Evolutionary conservation across 1,140 invertebrate genomes (phyloP).

Genomic region (Tenebrio molitor): DNA sequence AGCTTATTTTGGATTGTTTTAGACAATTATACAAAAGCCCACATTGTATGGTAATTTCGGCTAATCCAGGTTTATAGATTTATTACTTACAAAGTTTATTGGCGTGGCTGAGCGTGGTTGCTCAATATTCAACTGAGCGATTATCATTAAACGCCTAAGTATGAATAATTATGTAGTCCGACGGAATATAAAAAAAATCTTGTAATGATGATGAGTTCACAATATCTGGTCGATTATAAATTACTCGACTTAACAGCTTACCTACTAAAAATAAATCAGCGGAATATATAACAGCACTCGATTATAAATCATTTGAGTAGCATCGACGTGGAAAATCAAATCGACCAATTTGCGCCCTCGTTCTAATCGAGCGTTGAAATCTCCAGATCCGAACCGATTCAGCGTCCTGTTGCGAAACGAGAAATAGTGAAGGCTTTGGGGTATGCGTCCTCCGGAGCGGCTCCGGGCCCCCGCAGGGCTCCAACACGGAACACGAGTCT

Average conservation of each 20-base stretch:
- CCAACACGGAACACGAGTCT: slow-evolving; percentile 54
- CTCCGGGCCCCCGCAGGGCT: slow-evolving; percentile 45
- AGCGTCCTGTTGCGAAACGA: slow-evolving; percentile 21
- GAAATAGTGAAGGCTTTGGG: background rate
- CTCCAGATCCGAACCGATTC: background rate
- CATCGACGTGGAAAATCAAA: too few relatives aligned
- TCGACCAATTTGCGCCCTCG: too few relatives aligned
- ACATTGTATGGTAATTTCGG: background rate
- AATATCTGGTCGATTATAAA: slow-evolving; percentile 4
- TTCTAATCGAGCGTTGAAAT: slow-evolving; percentile 17
- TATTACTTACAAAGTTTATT: background rate
- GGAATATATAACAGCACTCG: background rate
- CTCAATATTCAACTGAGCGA: background rate
- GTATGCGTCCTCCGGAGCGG: slow-evolving; percentile 26
- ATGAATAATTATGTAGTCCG: slow-evolving; percentile 1
- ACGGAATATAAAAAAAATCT: background rate
- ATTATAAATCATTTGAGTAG: background rate
- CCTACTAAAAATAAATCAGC: background rate
- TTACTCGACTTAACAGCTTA: background rate
- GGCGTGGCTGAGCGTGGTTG: background rate
- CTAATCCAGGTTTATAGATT: background rate
- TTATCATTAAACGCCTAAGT: background rate
- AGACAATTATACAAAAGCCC: background rate
- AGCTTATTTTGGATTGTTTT: background rate
- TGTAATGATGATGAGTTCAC: background rate